Evolutionary conservation across 1,140 invertebrate species (phyloP).

Genomic region (Oreohelix idahoensis): DNA sequence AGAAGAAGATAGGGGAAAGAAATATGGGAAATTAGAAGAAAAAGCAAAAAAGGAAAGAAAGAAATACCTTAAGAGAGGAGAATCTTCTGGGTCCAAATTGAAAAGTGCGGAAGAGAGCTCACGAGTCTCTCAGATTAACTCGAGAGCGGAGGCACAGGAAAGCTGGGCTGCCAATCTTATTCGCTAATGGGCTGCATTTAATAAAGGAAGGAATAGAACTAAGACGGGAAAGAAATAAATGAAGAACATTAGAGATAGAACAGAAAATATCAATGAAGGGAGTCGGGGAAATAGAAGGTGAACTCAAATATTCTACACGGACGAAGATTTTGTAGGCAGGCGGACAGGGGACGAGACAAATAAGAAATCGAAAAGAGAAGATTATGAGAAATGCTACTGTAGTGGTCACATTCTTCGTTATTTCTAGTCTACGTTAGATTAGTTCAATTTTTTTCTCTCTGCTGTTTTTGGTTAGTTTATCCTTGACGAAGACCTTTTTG

Average conservation of each 20-base stretch:
- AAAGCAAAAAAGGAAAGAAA: background rate
- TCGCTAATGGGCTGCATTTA: conserved; percentile 35
- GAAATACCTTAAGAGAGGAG: conserved; percentile 4
- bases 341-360: background rate
- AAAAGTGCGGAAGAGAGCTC: conserved; percentile 21
- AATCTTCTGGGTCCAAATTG: conserved; percentile 22
- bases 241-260: background rate
- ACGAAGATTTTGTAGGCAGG: background rate
- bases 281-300: background rate
- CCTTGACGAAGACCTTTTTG: no score
- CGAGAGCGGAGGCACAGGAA: conserved; percentile 7
- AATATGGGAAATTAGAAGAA: background rate
- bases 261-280: background rate
- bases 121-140: conserved; percentile 20
- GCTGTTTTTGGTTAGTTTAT: no score
- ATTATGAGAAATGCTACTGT: no score
- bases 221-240: background rate
- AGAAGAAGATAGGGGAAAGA: background rate
- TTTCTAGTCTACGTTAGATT: no score
- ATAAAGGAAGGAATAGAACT: conserved; percentile 25
- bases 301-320: background rate
- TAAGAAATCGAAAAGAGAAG: background rate
- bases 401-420: no score
- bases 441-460: no score
- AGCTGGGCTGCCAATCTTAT: conserved; percentile 23